Evolutionary conservation across 2,888 invertebrate genomes (phyloP).

Genomic region (Crioceris asparagi): DNA sequence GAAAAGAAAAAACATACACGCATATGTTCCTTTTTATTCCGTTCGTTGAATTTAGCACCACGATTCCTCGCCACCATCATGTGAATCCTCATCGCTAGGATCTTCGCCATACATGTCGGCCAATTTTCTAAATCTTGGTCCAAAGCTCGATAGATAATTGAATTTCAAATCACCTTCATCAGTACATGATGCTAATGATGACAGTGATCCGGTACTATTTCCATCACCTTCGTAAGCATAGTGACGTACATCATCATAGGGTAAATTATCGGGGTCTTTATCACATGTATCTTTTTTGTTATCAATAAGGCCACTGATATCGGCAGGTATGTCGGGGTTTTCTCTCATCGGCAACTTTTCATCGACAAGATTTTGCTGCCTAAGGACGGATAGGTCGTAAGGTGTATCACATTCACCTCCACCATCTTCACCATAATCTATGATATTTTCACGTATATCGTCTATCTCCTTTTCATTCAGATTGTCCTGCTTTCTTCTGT

Average conservation of each 20-base stretch:
- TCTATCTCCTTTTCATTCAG: constrained; percentile 87
- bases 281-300: constrained; percentile 85
- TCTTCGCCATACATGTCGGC: constrained; percentile 93
- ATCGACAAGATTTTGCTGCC: constrained; percentile 31
- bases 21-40: background rate
- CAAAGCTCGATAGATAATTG: constrained; percentile 89
- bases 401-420: constrained; percentile 96
- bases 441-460: constrained; percentile 93
- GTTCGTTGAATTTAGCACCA: constrained; percentile 53
- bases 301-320: constrained; percentile 82
- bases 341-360: constrained; percentile 33
- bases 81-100: constrained; percentile 70
- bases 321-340: constrained; percentile 56
- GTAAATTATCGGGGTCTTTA: constrained; percentile 82
- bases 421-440: constrained; percentile 96
- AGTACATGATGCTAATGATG: constrained; percentile 75
- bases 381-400: constrained; percentile 75
- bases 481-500: constrained; percentile 74
- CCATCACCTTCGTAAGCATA: constrained; percentile 98
- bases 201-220: constrained; percentile 81
- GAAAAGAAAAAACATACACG: background rate
- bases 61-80: constrained; percentile 66
- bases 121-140: constrained; percentile 88
- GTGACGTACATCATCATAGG: constrained; percentile 93
- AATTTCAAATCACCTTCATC: constrained; percentile 66